Conservation (phyloP, 2,797 vertebrate species). For the Danio kyathit region DNA sequence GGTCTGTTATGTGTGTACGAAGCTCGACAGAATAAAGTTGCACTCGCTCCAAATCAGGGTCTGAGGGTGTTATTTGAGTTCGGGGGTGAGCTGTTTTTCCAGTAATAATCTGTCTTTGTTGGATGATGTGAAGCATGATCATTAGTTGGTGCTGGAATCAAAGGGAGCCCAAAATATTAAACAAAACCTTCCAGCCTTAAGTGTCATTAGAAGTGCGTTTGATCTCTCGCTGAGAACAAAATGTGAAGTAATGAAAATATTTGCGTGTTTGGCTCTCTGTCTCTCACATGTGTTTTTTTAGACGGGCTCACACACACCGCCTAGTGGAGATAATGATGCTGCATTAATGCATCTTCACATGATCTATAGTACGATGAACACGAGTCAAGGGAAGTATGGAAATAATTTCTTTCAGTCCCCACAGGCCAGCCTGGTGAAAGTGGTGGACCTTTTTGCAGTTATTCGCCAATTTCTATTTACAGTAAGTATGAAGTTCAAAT, state of each 20-base stretch:
- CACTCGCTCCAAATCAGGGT: conserved; percentile 47
- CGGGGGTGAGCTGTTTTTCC: conserved; percentile 19
- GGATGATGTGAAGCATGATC: conserved; percentile 21
- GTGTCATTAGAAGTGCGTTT: conserved; percentile 42
- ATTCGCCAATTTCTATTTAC: no score
- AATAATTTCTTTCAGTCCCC: no score
- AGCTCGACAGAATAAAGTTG: conserved; percentile 59
- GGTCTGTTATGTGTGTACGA: conserved; percentile 47
- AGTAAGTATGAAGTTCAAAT: no score
- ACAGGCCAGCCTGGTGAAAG: no score
- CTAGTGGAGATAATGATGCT: conserved; percentile 34
- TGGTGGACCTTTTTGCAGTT: no score
- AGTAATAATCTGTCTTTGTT: conserved; percentile 36
- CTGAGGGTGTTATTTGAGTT: conserved; percentile 37
- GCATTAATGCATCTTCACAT: not conserved
- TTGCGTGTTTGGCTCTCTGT: conserved; percentile 47
- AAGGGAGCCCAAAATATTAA: conserved; percentile 38
- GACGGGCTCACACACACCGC: conserved; percentile 28
- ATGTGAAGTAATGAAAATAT: conserved; percentile 55
- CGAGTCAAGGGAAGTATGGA: not conserved
- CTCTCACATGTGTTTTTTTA: conserved; percentile 11
- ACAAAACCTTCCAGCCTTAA: conserved; percentile 22
- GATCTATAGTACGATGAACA: no score
- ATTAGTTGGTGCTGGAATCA: conserved; percentile 16
- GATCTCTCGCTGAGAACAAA: conserved; percentile 43